These are phyloP conservation scores for Hippocampus mohnikei DNA, from an alignment of 2,113 vertebrate species.

Conservation along the genomic window DNA sequence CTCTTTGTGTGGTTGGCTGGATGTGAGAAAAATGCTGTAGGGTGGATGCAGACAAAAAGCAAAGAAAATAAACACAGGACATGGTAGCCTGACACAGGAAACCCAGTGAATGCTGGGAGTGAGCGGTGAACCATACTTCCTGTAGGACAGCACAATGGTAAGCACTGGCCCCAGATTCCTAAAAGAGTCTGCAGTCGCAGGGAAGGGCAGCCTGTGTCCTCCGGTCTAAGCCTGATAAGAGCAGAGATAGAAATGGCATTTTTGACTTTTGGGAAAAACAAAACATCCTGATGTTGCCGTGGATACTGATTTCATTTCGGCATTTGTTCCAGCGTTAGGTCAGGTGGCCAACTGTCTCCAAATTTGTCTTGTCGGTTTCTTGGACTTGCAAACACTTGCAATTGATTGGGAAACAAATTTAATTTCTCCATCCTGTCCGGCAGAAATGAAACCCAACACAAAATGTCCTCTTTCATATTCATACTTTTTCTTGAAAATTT, in stretches of 20 bases:
- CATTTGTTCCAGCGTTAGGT: conserved; percentile 11
- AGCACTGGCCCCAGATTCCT: conserved; percentile 65
- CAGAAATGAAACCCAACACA: background rate
- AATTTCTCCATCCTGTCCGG: background rate
- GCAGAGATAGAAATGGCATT: conserved; percentile 64
- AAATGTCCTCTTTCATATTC: conserved; percentile 2
- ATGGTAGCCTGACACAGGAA: conserved; percentile 79
- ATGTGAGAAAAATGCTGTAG: conserved; percentile 58
- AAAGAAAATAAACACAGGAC: conserved; percentile 80
- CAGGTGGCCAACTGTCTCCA: background rate
- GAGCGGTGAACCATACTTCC: conserved; percentile 69
- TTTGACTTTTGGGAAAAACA: conserved; percentile 40
- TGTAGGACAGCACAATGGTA: conserved; percentile 77
- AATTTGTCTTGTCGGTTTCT: conserved; percentile 11
- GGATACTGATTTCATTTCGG: conserved; percentile 43
- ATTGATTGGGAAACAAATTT: conserved; percentile 3
- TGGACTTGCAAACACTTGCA: conserved; percentile 6
- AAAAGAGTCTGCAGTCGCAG: conserved; percentile 59
- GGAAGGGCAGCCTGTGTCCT: conserved; percentile 70
- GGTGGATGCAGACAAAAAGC: conserved; percentile 68
- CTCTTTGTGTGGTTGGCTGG: conserved; percentile 49
- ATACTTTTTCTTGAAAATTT: background rate
- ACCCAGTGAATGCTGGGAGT: conserved; percentile 79
- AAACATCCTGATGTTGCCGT: conserved; percentile 54
- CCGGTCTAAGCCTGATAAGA: conserved; percentile 69